phyloP scores from a whole-genome alignment of 2,797 vertebrate genomes.

The Rhynchonycteris naso region DNA sequence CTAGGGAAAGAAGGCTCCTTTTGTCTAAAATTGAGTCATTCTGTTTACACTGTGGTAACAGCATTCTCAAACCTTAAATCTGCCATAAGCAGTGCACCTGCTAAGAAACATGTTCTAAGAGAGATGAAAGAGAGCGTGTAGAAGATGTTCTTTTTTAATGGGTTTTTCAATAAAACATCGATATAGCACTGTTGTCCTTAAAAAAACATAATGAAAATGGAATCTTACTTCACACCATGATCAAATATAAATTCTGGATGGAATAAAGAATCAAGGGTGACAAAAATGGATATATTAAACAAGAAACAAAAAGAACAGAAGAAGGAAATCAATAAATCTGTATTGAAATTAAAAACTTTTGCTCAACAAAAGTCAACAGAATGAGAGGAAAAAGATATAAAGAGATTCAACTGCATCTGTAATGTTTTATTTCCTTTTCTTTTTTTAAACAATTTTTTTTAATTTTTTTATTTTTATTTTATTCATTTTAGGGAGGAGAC shows the following conservation, averaged over 20 bases:
- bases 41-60: background rate
- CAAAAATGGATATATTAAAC: background rate
- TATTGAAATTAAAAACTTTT: slow-evolving; percentile 25
- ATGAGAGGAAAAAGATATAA: background rate
- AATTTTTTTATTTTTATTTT: no score
- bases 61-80: slow-evolving; percentile 25
- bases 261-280: background rate
- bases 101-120: background rate
- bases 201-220: slow-evolving; percentile 7
- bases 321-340: background rate
- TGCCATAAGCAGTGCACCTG: background rate
- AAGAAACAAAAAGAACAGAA: background rate
- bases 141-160: background rate
- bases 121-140: background rate
- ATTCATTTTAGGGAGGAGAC: no score
- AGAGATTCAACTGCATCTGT: background rate
- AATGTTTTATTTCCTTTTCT: background rate
- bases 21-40: slow-evolving; percentile 2
- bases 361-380: background rate
- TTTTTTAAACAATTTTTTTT: no score
- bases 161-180: background rate
- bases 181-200: background rate
- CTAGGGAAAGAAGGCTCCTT: background rate
- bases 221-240: background rate
- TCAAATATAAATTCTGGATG: slow-evolving; percentile 29